Evolutionary conservation across 2,113 vertebrate genomes (phyloP), one percentile per base, ranked within the genome.

Genomic region (Trichomycterus rosablanca): DNA sequence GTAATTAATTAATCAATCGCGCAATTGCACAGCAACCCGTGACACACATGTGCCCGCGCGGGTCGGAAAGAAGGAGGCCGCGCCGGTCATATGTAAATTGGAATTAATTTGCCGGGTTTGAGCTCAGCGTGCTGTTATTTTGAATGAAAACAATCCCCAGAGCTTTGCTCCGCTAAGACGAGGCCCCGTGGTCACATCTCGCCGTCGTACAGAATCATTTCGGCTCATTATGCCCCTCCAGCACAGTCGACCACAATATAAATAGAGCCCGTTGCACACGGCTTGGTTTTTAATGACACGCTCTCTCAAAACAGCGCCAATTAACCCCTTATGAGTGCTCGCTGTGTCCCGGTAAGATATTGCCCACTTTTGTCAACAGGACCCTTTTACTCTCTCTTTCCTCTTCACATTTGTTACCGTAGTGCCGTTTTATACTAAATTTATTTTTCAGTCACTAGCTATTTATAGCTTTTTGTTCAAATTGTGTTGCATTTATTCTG

Each of bases 131-230:
- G 68, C 63, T 79, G 68, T 75, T 89, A 88, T 90, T 89, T 92
- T 87, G 87, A 94, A 84, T 90, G 81, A 94, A 94, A 95, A 93
- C 89, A 92, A 81, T 82, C 83, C 87, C 76, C 80, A 80, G 85
- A 75, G 73, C 81, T 83, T 81, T 70, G 81, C 75, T 79, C 76
- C 82, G 81, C 78, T 84, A 88, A 85, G 78, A 83, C 83, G 76
- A 87, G 86, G 78, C 84, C 46, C 74, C 76, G 74, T 69, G 87
- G 79, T 84, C 74, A 93, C 87, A 76, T 89, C 88, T 89, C 91
- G 89, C 90, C 86, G 82, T 83, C 83, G 85, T 84, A 80, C 89
- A 90, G 75, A 84, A 93, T 93, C 92, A 94, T 92, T 95, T 93
- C 90, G 91, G 89, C 91, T 93, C 90, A 93, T 95, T 95, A 92